Evolutionary conservation across 2,797 vertebrate genomes (phyloP), one percentile per base, ranked within the genome.

Genomic region (Platyrinchus mystaceus): DNA sequence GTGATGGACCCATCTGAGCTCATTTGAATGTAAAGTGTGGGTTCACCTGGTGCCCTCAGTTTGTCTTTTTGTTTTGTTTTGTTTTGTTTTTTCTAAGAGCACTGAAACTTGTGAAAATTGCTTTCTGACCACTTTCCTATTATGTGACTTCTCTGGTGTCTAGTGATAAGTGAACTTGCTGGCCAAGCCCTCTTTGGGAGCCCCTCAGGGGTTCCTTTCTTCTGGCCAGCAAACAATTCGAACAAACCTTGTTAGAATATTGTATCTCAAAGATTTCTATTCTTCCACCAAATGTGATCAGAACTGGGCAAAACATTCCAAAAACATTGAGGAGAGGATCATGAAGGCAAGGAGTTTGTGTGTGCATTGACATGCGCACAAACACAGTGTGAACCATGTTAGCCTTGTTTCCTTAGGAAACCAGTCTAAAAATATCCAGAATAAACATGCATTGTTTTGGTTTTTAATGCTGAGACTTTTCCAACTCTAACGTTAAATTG

Each of bases 401-500:
- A 94, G 49, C 34, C 60, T 83, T 70, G 44, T 80, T 94, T 95
- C 89, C 91, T 93, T 96, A 95, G 94, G 91, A 94, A 96, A 74
- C 34, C 37, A 26, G 24, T 83, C 84, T 89, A 94, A 93, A 97
- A 97, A 93, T 97, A 93, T n/a, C 36, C 34, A 79, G 16, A 66
- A 80, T 76, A 96, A 96, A 97, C 92, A 96, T 26, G 36, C 62
- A 73, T 95, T 84, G 90, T 87, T 95, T 91, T 96, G 76, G 7
- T 90, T 89, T 87, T 70, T 83, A 70, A 59, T 0, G 22, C 64
- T 79, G 69, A 93, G 78, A 87, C 39, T 74, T 87, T 88, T 95
- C 79, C 93, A 88, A 32, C 70, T 92, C 85, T 78, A 95, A 78
- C 30, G 30, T 80, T 92, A 78, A 87, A 70, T 26, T 62, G 2